A percentile compares a stretch with the other conserved stretches of the same genome.
These are phyloP conservation scores for Diadegma fenestrale DNA, from an alignment of 2,888 invertebrate species.

Conservation along the genomic window DNA sequence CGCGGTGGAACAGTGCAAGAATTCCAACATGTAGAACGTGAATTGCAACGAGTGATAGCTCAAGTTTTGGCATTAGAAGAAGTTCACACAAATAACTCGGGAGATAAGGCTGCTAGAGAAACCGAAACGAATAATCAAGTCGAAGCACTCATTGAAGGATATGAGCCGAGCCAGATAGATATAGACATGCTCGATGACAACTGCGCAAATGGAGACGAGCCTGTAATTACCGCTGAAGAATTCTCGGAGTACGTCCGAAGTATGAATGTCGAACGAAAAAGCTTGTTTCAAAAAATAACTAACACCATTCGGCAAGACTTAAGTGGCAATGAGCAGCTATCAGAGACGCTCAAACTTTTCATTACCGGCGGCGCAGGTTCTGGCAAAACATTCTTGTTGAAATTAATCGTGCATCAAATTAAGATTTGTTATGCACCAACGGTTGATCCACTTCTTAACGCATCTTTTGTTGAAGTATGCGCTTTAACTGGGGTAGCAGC, in stretches of 20 bases:
- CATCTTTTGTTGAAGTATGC: conserved; percentile 68
- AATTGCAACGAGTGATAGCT: conserved; percentile 36
- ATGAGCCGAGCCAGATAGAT: conserved; percentile 29
- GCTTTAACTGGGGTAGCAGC: conserved; percentile 78
- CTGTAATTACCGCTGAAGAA: conserved; percentile 60
- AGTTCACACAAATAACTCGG: background rate
- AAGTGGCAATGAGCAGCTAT: conserved; percentile 11
- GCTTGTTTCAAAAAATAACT: conserved; percentile 51
- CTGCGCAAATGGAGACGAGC: conserved; percentile 20
- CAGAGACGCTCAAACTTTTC: conserved; percentile 70
- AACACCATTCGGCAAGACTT: conserved; percentile 49
- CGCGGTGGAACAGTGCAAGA: background rate
- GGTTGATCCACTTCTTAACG: conserved; percentile 45
- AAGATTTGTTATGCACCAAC: conserved; percentile 67
- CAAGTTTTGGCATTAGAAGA: conserved; percentile 24
- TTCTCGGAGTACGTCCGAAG: conserved; percentile 41
- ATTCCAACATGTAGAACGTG: conserved; percentile 20
- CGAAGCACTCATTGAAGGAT: conserved; percentile 31
- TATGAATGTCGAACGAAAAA: conserved; percentile 63
- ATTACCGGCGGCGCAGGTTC: conserved; percentile 74
- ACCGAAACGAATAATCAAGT: conserved; percentile 12
- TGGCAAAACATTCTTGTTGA: conserved; percentile 72
- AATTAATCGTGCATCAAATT: conserved; percentile 75
- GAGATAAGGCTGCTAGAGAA: background rate
- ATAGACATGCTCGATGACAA: conserved; percentile 34